Conservation (phyloP, 2,888 invertebrate genomes). For the Blomia tropicalis region DNA sequence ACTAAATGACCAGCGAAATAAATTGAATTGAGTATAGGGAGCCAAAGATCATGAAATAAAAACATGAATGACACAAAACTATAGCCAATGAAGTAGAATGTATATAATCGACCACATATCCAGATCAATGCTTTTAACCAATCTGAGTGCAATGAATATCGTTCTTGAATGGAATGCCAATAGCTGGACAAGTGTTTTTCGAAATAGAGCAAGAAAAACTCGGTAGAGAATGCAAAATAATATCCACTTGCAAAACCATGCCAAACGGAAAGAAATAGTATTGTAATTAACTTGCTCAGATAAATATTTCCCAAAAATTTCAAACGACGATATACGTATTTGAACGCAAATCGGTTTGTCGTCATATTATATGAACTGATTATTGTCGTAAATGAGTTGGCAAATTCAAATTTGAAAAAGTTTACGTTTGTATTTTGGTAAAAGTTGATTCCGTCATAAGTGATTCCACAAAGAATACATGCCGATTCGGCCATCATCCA, state of each 20-base stretch:
- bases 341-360: constrained; percentile 81
- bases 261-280: constrained; percentile 82
- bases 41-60: constrained; percentile 26
- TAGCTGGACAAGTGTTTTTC: constrained; percentile 43
- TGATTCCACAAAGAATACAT: constrained; percentile 52
- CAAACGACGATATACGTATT: constrained; percentile 77
- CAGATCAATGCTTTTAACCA: constrained; percentile 16
- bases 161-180: not conserved
- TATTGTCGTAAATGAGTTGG: constrained; percentile 66
- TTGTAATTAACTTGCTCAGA: constrained; percentile 60
- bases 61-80: constrained; percentile 28
- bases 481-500: constrained; percentile 63
- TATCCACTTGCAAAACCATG: constrained; percentile 89
- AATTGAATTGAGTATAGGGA: constrained; percentile 19
- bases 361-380: constrained; percentile 86
- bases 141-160: not conserved
- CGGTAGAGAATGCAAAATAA: constrained; percentile 76
- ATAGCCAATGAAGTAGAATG: constrained; percentile 28
- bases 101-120: constrained; percentile 21
- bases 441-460: constrained; percentile 49
- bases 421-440: constrained; percentile 78
- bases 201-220: constrained; percentile 67
- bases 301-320: constrained; percentile 69
- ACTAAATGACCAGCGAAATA: constrained; percentile 29
- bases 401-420: constrained; percentile 58